phyloP scores from a whole-genome alignment of 2,888 invertebrate species.

The Epistrophe grossulariae region DNA sequence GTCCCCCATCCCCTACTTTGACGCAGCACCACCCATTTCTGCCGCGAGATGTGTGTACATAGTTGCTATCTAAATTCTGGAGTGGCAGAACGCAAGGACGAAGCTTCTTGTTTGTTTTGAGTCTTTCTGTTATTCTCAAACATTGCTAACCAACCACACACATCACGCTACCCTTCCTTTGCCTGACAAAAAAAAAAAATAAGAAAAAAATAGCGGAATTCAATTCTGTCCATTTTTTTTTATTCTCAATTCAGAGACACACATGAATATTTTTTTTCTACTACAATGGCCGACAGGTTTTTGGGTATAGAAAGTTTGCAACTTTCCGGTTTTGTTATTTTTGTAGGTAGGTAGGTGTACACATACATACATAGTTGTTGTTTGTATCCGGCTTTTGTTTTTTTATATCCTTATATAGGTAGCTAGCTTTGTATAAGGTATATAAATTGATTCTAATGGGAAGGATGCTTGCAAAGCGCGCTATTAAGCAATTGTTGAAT shows the following conservation, averaged over 20 bases:
- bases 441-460: slow-evolving; percentile 71
- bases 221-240: slow-evolving; percentile 42
- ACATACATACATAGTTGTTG: neutral
- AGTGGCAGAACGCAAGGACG: slow-evolving; percentile 45
- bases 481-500: slow-evolving; percentile 70
- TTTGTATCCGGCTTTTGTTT: neutral
- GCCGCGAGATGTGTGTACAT: slow-evolving; percentile 30
- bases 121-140: slow-evolving; percentile 37
- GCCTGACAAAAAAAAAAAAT: slow-evolving; percentile 33
- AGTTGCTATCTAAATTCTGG: slow-evolving; percentile 9
- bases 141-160: slow-evolving; percentile 52
- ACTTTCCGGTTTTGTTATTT: neutral
- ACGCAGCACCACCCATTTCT: neutral
- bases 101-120: slow-evolving; percentile 43
- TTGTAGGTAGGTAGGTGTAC: neutral
- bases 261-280: slow-evolving; percentile 25
- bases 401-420: neutral
- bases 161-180: slow-evolving; percentile 35
- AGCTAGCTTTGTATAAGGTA: slow-evolving; percentile 23
- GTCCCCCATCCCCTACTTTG: neutral
- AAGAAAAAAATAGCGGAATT: slow-evolving; percentile 31
- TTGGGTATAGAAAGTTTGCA: slow-evolving; percentile 15
- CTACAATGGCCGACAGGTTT: slow-evolving; percentile 51
- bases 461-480: slow-evolving; percentile 58
- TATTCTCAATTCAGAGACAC: neutral